Evolutionary conservation across 2,888 invertebrate genomes (phyloP), one percentile per base, ranked within the genome.

Genomic region (Bruchidius siliquastri): DNA sequence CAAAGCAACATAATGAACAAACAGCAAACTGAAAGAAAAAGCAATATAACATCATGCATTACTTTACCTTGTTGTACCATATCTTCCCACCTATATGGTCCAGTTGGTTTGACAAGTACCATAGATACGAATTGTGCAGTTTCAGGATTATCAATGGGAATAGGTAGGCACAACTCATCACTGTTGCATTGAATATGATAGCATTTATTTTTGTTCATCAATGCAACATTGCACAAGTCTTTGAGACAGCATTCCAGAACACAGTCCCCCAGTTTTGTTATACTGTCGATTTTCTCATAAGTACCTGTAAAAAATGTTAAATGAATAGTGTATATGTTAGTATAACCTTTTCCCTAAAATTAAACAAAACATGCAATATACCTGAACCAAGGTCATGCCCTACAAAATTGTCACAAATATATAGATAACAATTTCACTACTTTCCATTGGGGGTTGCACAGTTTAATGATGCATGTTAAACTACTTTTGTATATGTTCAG

Each of bases 201-300:
- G 84, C 96, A 96, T 76, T 91, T 91, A 21, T 88, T 86, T 81
- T 94, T 92, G 79, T 90, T 91, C 85, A 94, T 92, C 83, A 96
- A 91, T 2, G 93, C 94, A 76, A 95, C 92, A 85, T 96, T 93
- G 84, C 96, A 96, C 0, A 88, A 86, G 72, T 90, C 87, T 78
- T 91, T 85, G 71, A 88, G 81, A 85, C 94, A 92, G 87, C 94
- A 93, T 81, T 90, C 87, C 85, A 90, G 87, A 74, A 93, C 88
- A 88, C 93, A 93, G 81, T 91, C 87, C 82, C 90, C 88, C 75
- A 92, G 82, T 73, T 89, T 88, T 80, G 88, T 88, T 10, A 88
- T 83, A 70, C 86, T 87, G 22, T 86, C 84, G 79, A 90, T 88
- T 81, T 90, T 89, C 1, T 90, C 89, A 80, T 90, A 93, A 76